phyloP scores from a whole-genome alignment of 2,113 vertebrate genomes.

The Xerus inauris region DNA sequence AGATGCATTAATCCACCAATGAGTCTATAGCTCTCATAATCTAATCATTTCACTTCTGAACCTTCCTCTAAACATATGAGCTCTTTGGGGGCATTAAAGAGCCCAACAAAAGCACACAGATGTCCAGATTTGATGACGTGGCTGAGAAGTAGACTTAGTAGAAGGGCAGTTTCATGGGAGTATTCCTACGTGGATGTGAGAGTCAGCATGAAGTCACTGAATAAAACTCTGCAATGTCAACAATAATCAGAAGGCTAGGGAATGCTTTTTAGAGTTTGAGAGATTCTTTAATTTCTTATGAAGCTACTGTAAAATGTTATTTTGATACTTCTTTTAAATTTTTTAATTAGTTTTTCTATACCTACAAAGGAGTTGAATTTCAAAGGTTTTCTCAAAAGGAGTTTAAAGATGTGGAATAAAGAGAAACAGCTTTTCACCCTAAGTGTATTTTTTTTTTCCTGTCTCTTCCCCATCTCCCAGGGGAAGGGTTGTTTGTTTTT shows the following conservation, averaged over 20 bases:
- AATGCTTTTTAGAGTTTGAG: not conserved
- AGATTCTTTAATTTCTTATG: not conserved
- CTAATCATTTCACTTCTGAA: no score
- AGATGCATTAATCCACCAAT: no score
- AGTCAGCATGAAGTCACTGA: not conserved
- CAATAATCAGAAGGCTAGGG: not conserved
- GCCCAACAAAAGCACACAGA: no score
- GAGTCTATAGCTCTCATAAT: no score
- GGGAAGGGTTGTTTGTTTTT: not conserved
- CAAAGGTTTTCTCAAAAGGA: not conserved
- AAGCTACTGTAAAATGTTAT: not conserved
- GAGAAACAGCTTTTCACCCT: not conserved
- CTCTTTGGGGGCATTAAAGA: no score
- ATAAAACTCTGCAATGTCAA: slow-evolving; percentile 1
- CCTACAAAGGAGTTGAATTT: not conserved
- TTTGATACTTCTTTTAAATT: not conserved
- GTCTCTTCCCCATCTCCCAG: rapidly evolving
- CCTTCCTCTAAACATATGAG: no score
- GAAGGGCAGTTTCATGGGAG: not conserved
- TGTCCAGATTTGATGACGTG: not conserved
- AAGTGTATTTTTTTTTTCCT: not conserved
- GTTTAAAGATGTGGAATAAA: not conserved
- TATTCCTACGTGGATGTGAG: not conserved
- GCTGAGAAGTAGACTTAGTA: not conserved
- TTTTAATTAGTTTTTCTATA: not conserved